Evolutionary conservation across 2,113 vertebrate species (phyloP).

Genomic region (Sorex araneus): DNA sequence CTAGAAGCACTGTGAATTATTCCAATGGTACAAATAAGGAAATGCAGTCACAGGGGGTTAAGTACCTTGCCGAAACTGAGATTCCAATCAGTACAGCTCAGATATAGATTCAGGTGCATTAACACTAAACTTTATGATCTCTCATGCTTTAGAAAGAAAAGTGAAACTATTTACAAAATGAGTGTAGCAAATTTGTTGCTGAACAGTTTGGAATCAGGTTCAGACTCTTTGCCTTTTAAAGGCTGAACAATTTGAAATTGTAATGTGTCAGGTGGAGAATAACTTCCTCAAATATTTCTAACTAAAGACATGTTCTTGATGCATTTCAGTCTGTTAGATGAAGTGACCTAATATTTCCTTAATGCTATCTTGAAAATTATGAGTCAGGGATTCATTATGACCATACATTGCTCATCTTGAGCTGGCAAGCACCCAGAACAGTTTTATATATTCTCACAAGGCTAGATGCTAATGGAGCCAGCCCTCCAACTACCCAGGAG

Average conservation of each 20-base stretch:
- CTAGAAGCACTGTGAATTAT: not conserved
- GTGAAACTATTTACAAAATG: not conserved
- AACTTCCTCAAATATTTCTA: slow-evolving; percentile 18
- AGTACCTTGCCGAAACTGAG: not conserved
- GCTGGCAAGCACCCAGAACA: slow-evolving; percentile 71
- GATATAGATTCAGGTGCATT: not conserved
- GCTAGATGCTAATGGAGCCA: slow-evolving; percentile 72
- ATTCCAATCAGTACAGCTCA: not conserved
- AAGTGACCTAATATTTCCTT: slow-evolving; percentile 74
- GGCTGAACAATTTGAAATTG: not conserved
- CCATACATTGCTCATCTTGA: slow-evolving; percentile 56
- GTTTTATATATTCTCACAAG: slow-evolving; percentile 68
- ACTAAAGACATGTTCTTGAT: not conserved
- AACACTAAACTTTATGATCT: slow-evolving; percentile 3
- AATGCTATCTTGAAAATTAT: slow-evolving; percentile 69
- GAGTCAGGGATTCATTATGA: slow-evolving; percentile 67
- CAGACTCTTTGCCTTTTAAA: slow-evolving; percentile 21
- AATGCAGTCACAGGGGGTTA: not conserved
- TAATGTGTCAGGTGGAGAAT: not conserved
- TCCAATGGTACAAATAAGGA: not conserved
- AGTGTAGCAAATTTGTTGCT: not conserved
- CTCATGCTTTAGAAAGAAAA: not conserved
- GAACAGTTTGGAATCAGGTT: not conserved
- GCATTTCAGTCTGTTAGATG: slow-evolving; percentile 61
- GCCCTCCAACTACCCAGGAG: slow-evolving; percentile 75